Percentiles rank a stretch among this genome's conserved stretches.
These are phyloP conservation scores for Pristionchus entomophagus DNA, from an alignment of 2,888 invertebrate species.

Conservation along the genomic window DNA sequence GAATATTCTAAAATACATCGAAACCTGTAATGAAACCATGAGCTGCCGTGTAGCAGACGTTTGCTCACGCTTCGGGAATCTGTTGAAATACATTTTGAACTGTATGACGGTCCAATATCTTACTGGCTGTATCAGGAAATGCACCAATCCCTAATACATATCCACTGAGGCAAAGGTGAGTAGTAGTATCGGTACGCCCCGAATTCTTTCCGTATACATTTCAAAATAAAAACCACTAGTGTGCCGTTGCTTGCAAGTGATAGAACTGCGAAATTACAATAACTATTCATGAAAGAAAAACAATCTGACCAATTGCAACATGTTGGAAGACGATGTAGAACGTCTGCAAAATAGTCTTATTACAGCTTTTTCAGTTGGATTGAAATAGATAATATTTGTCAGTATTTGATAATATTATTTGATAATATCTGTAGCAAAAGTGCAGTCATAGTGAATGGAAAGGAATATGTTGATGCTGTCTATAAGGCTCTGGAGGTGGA, in stretches of 20 bases:
- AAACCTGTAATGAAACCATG: not conserved
- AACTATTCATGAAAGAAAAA: not conserved
- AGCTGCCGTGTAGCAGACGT: not conserved
- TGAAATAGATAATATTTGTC: too few relatives aligned
- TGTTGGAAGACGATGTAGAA: not conserved
- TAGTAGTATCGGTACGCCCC: not conserved
- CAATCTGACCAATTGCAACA: not conserved
- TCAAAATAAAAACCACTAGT: not conserved
- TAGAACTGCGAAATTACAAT: not conserved
- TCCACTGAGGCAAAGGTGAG: not conserved
- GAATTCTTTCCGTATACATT: not conserved
- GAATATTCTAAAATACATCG: too few relatives aligned
- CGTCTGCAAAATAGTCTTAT: not conserved
- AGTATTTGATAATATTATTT: too few relatives aligned
- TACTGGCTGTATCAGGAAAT: not conserved
- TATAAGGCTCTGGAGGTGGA: too few relatives aligned
- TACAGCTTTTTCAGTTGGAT: not conserved
- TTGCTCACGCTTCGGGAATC: not conserved
- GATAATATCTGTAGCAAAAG: too few relatives aligned
- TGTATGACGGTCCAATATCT: not conserved
- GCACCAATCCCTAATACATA: not conserved
- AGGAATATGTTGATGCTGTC: too few relatives aligned
- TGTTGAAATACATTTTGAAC: not conserved
- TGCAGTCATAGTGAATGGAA: too few relatives aligned
- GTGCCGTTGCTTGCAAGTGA: not conserved